These are phyloP conservation scores for Drosophila greeni DNA, from an alignment of 2,888 invertebrate genomes.

Conservation along the genomic window DNA sequence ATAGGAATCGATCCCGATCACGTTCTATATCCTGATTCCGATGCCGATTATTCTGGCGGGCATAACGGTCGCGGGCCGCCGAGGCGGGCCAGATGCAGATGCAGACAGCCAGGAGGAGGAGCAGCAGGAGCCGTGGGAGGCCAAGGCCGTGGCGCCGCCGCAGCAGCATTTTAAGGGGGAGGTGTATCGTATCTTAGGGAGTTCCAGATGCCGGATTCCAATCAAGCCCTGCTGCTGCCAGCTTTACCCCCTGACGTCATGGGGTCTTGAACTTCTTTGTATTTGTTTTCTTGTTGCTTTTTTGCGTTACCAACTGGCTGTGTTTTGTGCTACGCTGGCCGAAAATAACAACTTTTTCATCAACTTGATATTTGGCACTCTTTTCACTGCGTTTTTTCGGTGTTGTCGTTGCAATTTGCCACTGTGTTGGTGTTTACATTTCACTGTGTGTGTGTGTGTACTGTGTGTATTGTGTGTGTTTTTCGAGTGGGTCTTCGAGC, in stretches of 20 bases:
- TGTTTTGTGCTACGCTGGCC: constrained; percentile 44
- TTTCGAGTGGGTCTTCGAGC: constrained; percentile 33
- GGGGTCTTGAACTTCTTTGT: constrained; percentile 25
- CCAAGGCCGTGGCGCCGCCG: constrained; percentile 45
- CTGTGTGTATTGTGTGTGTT: constrained; percentile 23
- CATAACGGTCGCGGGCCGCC: constrained; percentile 68
- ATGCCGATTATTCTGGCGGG: constrained; percentile 64
- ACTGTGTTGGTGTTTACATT: constrained; percentile 33
- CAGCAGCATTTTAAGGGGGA: constrained; percentile 7
- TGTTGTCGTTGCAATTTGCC: constrained; percentile 56
- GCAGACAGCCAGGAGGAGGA: constrained; percentile 71
- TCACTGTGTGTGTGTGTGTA: constrained; percentile 33
- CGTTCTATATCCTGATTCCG: constrained; percentile 54
- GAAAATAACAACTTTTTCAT: constrained; percentile 40
- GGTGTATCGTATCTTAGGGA: neutral
- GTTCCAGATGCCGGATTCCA: constrained; percentile 12
- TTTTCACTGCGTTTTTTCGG: constrained; percentile 63
- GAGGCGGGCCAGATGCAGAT: constrained; percentile 62
- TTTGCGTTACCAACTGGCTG: constrained; percentile 19
- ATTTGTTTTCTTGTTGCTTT: constrained; percentile 8
- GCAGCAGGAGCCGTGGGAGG: constrained; percentile 67
- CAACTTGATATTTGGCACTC: constrained; percentile 49
- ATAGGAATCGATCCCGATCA: constrained; percentile 29
- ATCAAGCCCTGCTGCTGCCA: constrained; percentile 33
- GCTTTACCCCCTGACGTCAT: constrained; percentile 60